Percentiles rank a stretch among this genome's conserved stretches.
Evolutionary conservation across 2,888 invertebrate species (phyloP).

Genomic region (Myathropa florea): DNA sequence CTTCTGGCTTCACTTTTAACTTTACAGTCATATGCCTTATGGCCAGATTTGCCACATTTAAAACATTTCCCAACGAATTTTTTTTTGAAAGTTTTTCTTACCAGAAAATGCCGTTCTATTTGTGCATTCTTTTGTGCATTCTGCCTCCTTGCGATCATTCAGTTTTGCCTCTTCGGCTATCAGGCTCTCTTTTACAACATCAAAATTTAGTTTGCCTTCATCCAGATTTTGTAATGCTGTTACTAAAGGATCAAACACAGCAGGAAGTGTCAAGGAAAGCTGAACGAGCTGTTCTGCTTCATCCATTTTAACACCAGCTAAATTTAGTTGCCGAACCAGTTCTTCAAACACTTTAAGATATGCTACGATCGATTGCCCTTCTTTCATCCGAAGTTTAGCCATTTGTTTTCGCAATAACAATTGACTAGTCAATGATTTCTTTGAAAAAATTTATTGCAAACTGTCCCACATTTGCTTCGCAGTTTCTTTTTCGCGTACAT

Average conservation of each 20-base stretch:
- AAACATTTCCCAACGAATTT: not conserved
- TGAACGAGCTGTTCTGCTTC: not conserved
- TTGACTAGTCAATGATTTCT: too few species aligned
- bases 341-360: not conserved
- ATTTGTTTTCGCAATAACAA: not conserved
- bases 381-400: not conserved
- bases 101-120: not conserved
- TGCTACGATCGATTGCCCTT: not conserved
- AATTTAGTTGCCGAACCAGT: not conserved
- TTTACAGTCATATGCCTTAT: not conserved
- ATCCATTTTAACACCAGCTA: not conserved
- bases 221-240: slow-evolving; percentile 9
- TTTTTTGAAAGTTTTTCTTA: not conserved
- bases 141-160: not conserved
- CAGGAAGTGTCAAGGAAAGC: not conserved
- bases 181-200: not conserved
- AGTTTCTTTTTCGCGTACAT: too few species aligned
- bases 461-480: too few species aligned
- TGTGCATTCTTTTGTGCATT: not conserved
- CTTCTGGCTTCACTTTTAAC: not conserved
- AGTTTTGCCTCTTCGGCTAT: not conserved
- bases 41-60: not conserved
- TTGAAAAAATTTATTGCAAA: too few species aligned
- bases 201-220: not conserved
- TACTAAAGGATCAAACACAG: not conserved